These are phyloP conservation scores for Hypercompe scribonia DNA, from an alignment of 2,888 invertebrate genomes.

Conservation along the genomic window DNA sequence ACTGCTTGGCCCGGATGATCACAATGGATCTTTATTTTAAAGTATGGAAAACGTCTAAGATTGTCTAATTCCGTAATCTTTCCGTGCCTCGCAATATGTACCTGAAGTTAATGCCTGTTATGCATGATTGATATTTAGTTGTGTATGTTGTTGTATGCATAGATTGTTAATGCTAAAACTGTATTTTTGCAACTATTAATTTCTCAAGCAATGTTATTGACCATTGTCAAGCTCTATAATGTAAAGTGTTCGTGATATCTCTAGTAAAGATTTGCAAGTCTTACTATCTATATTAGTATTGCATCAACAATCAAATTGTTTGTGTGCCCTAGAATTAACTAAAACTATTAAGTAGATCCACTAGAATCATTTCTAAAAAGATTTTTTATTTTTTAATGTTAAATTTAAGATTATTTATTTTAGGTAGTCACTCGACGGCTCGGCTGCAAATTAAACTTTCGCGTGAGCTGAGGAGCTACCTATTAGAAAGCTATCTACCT, in stretches of 20 bases:
- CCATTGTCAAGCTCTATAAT: not conserved
- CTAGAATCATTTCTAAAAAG: constrained; percentile 34
- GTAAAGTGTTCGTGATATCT: not conserved
- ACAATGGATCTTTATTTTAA: constrained; percentile 37
- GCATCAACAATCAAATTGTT: constrained; percentile 18
- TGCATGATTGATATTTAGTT: constrained; percentile 50
- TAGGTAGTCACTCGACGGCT: constrained; percentile 88
- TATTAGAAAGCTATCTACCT: constrained; percentile 88
- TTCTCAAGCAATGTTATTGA: constrained; percentile 6
- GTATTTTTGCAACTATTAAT: constrained; percentile 7
- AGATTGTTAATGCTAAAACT: constrained; percentile 15
- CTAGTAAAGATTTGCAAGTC: no score
- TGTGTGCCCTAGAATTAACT: constrained; percentile 21
- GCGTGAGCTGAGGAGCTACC: constrained; percentile 87
- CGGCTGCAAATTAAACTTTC: constrained; percentile 87
- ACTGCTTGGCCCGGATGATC: constrained; percentile 65
- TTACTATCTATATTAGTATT: not conserved
- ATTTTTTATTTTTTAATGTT: not conserved
- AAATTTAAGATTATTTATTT: constrained; percentile 18
- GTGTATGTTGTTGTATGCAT: constrained; percentile 33
- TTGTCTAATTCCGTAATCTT: constrained; percentile 22
- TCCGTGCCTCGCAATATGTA: constrained; percentile 63
- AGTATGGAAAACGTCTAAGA: constrained; percentile 29
- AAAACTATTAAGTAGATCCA: constrained; percentile 36
- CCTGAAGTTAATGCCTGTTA: constrained; percentile 53